These are phyloP conservation scores for Tragopan temminckii DNA, from an alignment of 2,797 vertebrate genomes.

Conservation along the genomic window DNA sequence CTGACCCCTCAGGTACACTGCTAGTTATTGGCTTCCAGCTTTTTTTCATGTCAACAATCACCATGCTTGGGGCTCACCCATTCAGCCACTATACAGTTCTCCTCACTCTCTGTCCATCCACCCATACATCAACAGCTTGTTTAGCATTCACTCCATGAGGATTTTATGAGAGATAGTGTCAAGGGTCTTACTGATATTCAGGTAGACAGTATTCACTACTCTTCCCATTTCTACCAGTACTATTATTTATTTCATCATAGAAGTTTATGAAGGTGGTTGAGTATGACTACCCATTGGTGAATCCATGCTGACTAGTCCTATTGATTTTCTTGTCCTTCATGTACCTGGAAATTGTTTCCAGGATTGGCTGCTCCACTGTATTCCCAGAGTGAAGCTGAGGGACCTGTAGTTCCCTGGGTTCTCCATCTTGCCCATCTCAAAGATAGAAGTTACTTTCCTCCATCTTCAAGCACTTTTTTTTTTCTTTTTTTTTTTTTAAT, in stretches of 20 bases:
- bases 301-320: neutral
- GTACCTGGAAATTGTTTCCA: too few relatives aligned
- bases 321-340: too few relatives aligned
- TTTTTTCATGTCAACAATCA: neutral
- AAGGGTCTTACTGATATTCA: neutral
- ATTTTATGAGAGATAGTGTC: too few relatives aligned
- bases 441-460: neutral
- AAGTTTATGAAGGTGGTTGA: neutral
- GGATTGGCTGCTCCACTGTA: too few relatives aligned
- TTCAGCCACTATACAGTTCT: neutral
- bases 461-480: neutral
- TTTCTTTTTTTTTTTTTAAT: neutral
- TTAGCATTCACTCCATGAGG: too few relatives aligned
- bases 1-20: too few relatives aligned
- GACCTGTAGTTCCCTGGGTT: neutral
- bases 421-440: neutral
- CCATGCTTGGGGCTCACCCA: neutral
- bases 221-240: neutral
- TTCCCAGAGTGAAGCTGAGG: neutral
- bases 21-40: neutral
- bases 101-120: neutral
- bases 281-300: neutral
- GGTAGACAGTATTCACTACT: neutral
- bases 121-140: too few relatives aligned
- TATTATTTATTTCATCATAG: neutral